A percentile compares a stretch with the other conserved stretches of the same genome.
These are phyloP conservation scores for Hestina assimilis DNA, from an alignment of 1,140 invertebrate genomes.

Conservation along the genomic window DNA sequence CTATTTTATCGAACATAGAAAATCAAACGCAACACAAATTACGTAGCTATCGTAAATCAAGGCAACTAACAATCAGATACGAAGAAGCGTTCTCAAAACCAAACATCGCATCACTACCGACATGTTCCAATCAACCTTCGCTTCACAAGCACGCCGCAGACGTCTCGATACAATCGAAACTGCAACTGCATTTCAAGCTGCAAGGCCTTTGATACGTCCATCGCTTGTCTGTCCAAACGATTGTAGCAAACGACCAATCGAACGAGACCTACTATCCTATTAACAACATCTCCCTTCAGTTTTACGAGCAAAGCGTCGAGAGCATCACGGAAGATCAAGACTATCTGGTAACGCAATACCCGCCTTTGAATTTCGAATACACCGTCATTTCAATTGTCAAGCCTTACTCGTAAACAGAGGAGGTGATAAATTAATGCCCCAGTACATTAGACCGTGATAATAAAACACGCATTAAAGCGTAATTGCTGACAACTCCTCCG, in stretches of 20 bases:
- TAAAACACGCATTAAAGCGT: slow-evolving; percentile 75
- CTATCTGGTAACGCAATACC: slow-evolving; percentile 31
- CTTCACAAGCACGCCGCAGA: slow-evolving; percentile 64
- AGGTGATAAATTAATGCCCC: slow-evolving; percentile 74
- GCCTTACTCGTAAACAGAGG: slow-evolving; percentile 62
- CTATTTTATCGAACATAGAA: slow-evolving; percentile 4
- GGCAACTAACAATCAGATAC: slow-evolving; percentile 22
- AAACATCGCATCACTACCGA: slow-evolving; percentile 62
- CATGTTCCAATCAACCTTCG: slow-evolving; percentile 69
- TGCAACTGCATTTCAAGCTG: slow-evolving; percentile 72
- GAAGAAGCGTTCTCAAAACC: slow-evolving; percentile 48
- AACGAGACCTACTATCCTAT: slow-evolving; percentile 45
- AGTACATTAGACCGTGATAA: slow-evolving; percentile 75
- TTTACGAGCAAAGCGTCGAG: slow-evolving; percentile 29
- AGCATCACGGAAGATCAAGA: slow-evolving; percentile 38
- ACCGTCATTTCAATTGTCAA: slow-evolving; percentile 73
- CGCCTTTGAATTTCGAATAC: slow-evolving; percentile 57
- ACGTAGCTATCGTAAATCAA: slow-evolving; percentile 19
- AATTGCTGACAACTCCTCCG: slow-evolving; percentile 60
- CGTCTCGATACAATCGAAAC: slow-evolving; percentile 72
- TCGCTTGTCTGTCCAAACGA: slow-evolving; percentile 74
- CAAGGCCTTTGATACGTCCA: slow-evolving; percentile 74
- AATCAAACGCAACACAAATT: slow-evolving; percentile 18
- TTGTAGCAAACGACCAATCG: slow-evolving; percentile 52
- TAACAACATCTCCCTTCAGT: slow-evolving; percentile 26